Evolutionary conservation across 2,113 vertebrate species (phyloP), one percentile per base, ranked within the genome.

Genomic region (Crotophaga sulcirostris): DNA sequence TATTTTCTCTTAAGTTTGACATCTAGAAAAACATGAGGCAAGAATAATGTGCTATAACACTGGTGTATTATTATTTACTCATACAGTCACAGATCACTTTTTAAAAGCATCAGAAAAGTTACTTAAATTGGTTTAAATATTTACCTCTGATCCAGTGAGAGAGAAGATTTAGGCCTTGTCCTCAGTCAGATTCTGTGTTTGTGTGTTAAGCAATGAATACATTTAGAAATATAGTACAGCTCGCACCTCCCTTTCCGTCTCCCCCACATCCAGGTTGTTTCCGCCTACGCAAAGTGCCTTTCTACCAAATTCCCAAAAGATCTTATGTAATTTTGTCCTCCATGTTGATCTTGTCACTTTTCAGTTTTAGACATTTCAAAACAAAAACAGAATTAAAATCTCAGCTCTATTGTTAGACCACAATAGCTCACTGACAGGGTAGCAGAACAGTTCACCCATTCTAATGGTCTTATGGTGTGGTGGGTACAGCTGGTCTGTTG

Each of bases 191-290:
- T 26, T 81, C 76, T 84, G 72, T 0, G 3, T 58, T 64, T 68
- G 25, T 82, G 82, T 58, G 60, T 88, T 70, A 67, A 58, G 82
- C 69, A 67, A 60, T 14, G 33, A 81, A 58, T 58, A 70, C 23
- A 16, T 92, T 42, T 81, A 68, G 91, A 69, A 90, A 76, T 38
- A 51, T 25, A 63, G 17, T 55, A 26, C 34, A 64, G n/a, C 28
- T 91, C 73, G 52, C 74, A 66, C 87, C 78, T 94, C 94, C 93
- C 73, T 92, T 95, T 96, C 83, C 88, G 90, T 89, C 44, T 79
- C 21, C 3, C 24, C 6, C 67, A 14, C 14, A 16, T 55, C 64
- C 51, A 74, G n/a, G 40, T 18, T 80, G 72, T 69, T 82, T 59
- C 56, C 13, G 5, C 58, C 64, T 76, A 82, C 33, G 14, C 44